Base-by-base conservation (phyloP, 1,140 invertebrate species). In the Heliconius congener region DNA sequence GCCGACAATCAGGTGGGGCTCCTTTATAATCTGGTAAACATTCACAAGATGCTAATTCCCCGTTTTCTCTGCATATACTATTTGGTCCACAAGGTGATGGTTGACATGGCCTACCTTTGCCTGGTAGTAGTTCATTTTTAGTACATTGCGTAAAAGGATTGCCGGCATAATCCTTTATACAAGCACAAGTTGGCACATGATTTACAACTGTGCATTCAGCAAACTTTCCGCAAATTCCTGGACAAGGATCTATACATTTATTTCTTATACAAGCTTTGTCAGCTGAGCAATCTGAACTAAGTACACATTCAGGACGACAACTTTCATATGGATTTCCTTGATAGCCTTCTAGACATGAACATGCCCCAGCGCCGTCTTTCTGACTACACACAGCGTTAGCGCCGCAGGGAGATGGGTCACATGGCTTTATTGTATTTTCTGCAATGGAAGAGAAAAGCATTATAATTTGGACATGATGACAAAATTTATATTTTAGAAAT, bases 401-500 rank as follows among this genome's bases (percentile, higher is more conserved):
- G 66, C 97, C 97, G 91, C 97, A 98, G 1, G 97, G 97, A n/a
- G 96, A 96, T 82, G 97, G 97, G 80, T 94, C 94, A 88, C 97
- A 98, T 19, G 97, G 97, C 89, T 97, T 94, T 27, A 91, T 87
- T 19, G 91, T 87, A 71, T 92, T 92, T 79, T 95, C 95, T 89
- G 88, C 72, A 95, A 94, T 37, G 81, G 81, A 77, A 71, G 34
- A 19, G 13, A 74, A 42, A 23, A 42, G n/a, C 30, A 71, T 8
- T 77, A 60, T 71, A 66, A 27, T 30, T 60, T 66, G 60, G 23
- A 30, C 55, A 60, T 75, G 30, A 0, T 71, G 37, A 19, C 3
- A 34, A 16, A 70, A 71, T 42, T 30, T 6, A 34, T 34, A 34
- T 34, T 34, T 11, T 57, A 71, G 16, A 72, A 74, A 78, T 80